Base-by-base conservation (phyloP, 2,113 vertebrate genomes). In the Bucco capensis region DNA sequence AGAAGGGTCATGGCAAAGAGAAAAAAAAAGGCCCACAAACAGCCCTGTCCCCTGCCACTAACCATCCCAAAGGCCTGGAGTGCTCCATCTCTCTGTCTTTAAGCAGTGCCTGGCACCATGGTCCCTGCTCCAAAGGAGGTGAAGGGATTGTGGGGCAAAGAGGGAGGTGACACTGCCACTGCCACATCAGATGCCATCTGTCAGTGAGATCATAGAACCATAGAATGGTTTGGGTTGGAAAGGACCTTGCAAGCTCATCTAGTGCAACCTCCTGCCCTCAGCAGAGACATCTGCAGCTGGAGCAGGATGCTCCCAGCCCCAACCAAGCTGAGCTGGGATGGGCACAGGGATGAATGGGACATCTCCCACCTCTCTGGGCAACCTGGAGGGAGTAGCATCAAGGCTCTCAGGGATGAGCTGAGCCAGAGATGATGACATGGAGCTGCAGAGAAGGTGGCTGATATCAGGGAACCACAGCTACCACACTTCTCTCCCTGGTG, bases 41-140 rank as follows among this genome's bases (percentile, higher is more conserved):
- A n/a, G n/a, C n/a, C n/a, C n/a, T n/a, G n/a, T n/a, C n/a, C n/a
- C n/a, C n/a, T n/a, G n/a, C n/a, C n/a, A n/a, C n/a, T n/a, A n/a
- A n/a, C n/a, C n/a, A n/a, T n/a, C n/a, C n/a, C n/a, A n/a, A n/a
- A n/a, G n/a, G n/a, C n/a, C n/a, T n/a, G n/a, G n/a, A n/a, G n/a
- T n/a, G n/a, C n/a, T n/a, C n/a, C n/a, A n/a, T n/a, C n/a, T n/a
- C n/a, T n/a, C n/a, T n/a, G n/a, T n/a, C n/a, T n/a, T n/a, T 47
- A 19, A 22, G 49, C 4, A 0, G n/a, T n/a, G n/a, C 27, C 19
- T 6, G 11, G 38, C 0, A 0, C 2, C 2, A 0, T 4, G 6
- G 12, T 73, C 40, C 66, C 58, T 38, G 58, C 64, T 57, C 51
- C 15, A 6, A 28, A 47, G 30, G 47, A 61, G 37, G 21, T 2